Conservation (phyloP, 1,140 invertebrate species). For the Magallana angulata region DNA sequence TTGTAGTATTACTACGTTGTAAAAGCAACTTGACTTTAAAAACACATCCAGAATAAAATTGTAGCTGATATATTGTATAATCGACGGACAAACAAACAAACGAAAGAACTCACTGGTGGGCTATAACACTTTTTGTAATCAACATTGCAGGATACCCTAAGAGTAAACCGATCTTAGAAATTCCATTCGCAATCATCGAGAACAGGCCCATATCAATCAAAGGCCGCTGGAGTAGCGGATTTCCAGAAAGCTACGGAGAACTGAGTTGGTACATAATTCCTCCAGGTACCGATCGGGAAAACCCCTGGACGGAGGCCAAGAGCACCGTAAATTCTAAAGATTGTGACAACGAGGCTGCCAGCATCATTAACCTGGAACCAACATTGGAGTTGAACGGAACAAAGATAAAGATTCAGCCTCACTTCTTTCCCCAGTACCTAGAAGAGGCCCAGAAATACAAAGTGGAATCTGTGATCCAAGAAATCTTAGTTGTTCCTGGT, state of each 20-base stretch:
- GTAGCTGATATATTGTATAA: neutral
- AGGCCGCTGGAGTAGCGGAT: neutral
- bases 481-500: slow-evolving; percentile 30
- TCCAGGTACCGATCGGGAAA: neutral
- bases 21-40: neutral
- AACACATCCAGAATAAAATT: neutral
- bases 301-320: neutral
- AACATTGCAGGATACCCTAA: neutral
- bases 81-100: neutral
- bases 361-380: neutral
- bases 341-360: slow-evolving; percentile 1
- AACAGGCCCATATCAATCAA: slow-evolving; percentile 12
- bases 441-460: neutral
- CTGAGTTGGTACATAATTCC: neutral
- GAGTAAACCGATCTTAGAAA: neutral
- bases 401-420: slow-evolving; percentile 7
- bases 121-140: too few species aligned
- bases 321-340: slow-evolving; percentile 1
- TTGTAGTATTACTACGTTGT: neutral
- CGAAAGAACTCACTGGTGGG: neutral
- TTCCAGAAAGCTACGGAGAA: slow-evolving; percentile 16
- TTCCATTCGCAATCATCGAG: slow-evolving; percentile 8
- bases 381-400: neutral
- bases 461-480: neutral
- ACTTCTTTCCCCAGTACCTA: neutral